Evolutionary conservation across 92 coral and sea anemone genomes (phyloP).

Genomic region (Virgularia gustaviana): DNA sequence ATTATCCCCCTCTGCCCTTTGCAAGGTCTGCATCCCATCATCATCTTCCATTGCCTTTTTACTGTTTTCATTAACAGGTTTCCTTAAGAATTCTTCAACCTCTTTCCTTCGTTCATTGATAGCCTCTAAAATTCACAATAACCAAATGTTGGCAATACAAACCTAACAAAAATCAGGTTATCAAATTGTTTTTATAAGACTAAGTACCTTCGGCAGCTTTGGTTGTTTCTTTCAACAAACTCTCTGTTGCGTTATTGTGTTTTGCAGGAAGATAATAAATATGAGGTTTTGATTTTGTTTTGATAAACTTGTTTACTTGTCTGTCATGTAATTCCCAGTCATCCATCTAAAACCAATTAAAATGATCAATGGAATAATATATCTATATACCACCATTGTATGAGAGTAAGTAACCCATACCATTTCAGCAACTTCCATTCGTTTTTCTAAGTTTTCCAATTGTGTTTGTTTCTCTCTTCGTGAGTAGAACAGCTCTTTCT

Average conservation of each 20-base stretch:
- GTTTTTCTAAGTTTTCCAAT: constrained; percentile 69
- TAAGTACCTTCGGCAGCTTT: constrained; percentile 82
- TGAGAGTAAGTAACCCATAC: constrained; percentile 27
- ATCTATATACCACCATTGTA: neutral
- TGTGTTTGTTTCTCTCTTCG: constrained; percentile 88
- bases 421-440: constrained; percentile 83
- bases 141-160: neutral
- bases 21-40: constrained; percentile 56
- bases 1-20: constrained; percentile 60
- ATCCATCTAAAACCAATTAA: constrained; percentile 63
- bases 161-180: neutral
- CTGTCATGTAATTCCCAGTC: constrained; percentile 89
- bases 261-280: constrained; percentile 87
- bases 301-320: constrained; percentile 70
- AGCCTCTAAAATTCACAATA: neutral
- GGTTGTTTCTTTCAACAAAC: constrained; percentile 79
- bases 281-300: constrained; percentile 81
- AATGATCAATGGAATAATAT: neutral
- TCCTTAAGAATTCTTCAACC: constrained; percentile 59
- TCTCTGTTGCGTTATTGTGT: constrained; percentile 78
- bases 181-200: constrained; percentile 12
- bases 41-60: constrained; percentile 74
- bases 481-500: constrained; percentile 71
- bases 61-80: constrained; percentile 76
- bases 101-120: constrained; percentile 1